Percentiles rank a stretch among this genome's conserved stretches.
phyloP scores from a whole-genome alignment of 2,888 invertebrate species.

The Conus canariensis region DNA sequence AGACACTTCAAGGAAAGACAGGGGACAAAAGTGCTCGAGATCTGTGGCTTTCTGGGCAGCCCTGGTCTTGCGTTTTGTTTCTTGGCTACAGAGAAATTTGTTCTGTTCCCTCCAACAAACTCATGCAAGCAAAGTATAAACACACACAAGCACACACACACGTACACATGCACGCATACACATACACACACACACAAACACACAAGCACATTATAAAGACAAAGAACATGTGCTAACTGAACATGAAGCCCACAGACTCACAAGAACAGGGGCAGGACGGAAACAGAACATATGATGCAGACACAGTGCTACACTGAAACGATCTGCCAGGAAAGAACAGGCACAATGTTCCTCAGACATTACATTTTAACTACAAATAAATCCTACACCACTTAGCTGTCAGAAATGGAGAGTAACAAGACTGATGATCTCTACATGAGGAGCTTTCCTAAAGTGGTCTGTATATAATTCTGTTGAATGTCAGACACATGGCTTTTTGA shows the following conservation, averaged over 20 bases:
- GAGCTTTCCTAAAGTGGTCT: neutral
- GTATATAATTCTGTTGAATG: too few relatives aligned
- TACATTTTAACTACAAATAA: too few relatives aligned
- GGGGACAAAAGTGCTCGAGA: neutral
- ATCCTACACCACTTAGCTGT: too few relatives aligned
- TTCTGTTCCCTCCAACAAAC: neutral
- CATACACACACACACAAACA: neutral
- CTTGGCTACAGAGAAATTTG: neutral
- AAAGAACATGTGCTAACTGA: neutral
- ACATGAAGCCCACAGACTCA: constrained; percentile 1
- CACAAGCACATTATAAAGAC: neutral
- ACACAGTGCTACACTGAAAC: too few relatives aligned
- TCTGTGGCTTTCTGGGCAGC: neutral
- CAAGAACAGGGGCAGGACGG: too few relatives aligned
- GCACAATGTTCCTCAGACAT: too few relatives aligned
- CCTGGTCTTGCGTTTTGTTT: neutral
- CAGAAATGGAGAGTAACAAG: neutral
- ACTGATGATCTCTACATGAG: neutral
- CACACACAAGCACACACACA: neutral
- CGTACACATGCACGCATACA: constrained; percentile 29
- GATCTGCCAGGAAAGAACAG: too few relatives aligned
- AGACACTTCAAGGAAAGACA: neutral
- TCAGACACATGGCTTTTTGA: too few relatives aligned
- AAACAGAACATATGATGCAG: too few relatives aligned
- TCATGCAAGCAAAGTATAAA: neutral